A percentile compares a stretch with the other conserved stretches of the same genome.
Conservation (phyloP, 2,797 vertebrate species). For the Gymnoscopelus microlampas region DNA sequence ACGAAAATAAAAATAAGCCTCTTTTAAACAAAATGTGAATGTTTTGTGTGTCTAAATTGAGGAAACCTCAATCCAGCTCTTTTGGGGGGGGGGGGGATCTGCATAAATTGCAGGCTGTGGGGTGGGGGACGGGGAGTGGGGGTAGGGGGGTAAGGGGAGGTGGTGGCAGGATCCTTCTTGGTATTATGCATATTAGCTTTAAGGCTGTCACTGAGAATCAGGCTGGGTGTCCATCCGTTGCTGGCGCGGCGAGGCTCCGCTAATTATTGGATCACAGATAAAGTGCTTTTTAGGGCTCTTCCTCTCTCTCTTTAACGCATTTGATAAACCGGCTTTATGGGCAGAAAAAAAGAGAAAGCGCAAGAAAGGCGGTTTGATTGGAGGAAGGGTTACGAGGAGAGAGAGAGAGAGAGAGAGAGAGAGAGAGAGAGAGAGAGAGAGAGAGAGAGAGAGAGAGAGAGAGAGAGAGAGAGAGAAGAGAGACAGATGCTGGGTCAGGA, state of each 20-base stretch:
- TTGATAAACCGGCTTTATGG: constrained; percentile 60
- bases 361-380: constrained; percentile 23
- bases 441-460: constrained; percentile 9
- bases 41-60: constrained; percentile 72
- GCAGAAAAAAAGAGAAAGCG: constrained; percentile 25
- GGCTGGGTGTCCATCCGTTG: constrained; percentile 74
- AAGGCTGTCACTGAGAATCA: constrained; percentile 85
- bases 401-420: neutral
- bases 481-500: constrained; percentile 73
- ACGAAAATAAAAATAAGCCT: constrained; percentile 71
- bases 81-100: constrained; percentile 69
- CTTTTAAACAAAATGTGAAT: constrained; percentile 66
- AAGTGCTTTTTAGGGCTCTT: constrained; percentile 70
- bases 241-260: constrained; percentile 74
- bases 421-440: constrained; percentile 33
- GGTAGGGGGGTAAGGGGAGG: constrained; percentile 51
- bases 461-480: constrained; percentile 35
- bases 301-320: constrained; percentile 30
- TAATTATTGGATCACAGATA: constrained; percentile 86
- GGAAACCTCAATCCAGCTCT: constrained; percentile 81
- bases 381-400: neutral
- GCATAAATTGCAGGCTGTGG: constrained; percentile 82
- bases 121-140: neutral
- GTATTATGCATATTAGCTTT: constrained; percentile 86
- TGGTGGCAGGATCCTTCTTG: constrained; percentile 78